Evolutionary conservation across 2,888 invertebrate species (phyloP), one percentile per base, ranked within the genome.

Genomic region (Nysson spinosus): DNA sequence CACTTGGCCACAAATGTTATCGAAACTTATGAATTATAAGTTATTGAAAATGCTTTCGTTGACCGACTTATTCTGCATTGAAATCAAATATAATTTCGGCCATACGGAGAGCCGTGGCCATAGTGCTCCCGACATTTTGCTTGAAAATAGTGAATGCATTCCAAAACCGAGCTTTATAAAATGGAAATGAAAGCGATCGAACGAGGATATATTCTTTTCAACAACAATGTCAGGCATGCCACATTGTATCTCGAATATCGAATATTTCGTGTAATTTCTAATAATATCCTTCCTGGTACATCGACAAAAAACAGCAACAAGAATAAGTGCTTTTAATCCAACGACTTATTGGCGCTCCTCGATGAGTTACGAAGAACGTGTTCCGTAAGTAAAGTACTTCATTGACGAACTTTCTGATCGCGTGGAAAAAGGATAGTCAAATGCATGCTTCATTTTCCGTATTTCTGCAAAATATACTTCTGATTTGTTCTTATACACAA

Each of bases 291-390:
- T n/a, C n/a, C n/a, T n/a, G n/a, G n/a, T n/a, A n/a, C n/a, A n/a
- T n/a, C n/a, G n/a, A n/a, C n/a, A n/a, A n/a, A n/a, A n/a, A n/a
- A n/a, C n/a, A n/a, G n/a, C n/a, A n/a, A n/a, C n/a, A n/a, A n/a
- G n/a, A n/a, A n/a, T n/a, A n/a, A n/a, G n/a, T n/a, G n/a, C n/a
- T n/a, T n/a, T n/a, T n/a, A n/a, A n/a, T n/a, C n/a, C n/a, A n/a
- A n/a, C n/a, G n/a, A n/a, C n/a, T n/a, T 44, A 19, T 55, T 63
- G 44, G 37, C 42, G 49, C 56, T 61, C 52, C 61, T 40, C 28
- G 26, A 50, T 34, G 68, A 75, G 61, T 73, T 75, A 52, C 58
- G 51, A 60, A 73, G 64, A 54, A 73, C 73, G 76, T 75, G 76
- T 73, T 57, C 63, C 44, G 73, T 60, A 73, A 60, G 57, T 56